phyloP scores from a whole-genome alignment of 2,888 invertebrate species.

The Eustalomyia histrio region DNA sequence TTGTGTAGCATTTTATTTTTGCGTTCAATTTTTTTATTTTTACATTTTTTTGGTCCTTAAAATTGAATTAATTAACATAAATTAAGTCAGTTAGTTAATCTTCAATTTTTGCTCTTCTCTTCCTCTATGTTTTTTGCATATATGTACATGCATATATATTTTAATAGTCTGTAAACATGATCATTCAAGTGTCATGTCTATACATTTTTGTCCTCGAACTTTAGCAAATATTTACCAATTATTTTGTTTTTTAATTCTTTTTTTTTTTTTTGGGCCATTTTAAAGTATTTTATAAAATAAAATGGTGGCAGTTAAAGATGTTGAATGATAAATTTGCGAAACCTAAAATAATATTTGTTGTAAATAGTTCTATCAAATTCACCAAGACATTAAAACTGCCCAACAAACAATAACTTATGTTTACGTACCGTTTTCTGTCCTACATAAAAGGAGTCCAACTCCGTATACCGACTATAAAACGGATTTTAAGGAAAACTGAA shows the following conservation, averaged over 20 bases:
- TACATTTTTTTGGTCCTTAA: slow-evolving; percentile 58
- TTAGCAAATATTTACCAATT: slow-evolving; percentile 59
- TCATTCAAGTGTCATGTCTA: slow-evolving; percentile 62
- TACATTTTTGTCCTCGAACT: slow-evolving; percentile 46
- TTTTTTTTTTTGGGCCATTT: neutral
- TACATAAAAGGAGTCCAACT: too few species aligned
- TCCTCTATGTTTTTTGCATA: slow-evolving; percentile 2
- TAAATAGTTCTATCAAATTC: too few species aligned
- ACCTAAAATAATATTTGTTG: too few species aligned
- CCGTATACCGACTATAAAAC: too few species aligned
- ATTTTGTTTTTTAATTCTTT: neutral
- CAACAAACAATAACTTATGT: too few species aligned
- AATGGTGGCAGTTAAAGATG: slow-evolving; percentile 36
- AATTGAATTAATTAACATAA: slow-evolving; percentile 65
- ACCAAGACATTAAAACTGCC: too few species aligned
- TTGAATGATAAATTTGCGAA: too few species aligned
- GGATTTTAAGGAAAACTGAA: too few species aligned
- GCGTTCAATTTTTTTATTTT: slow-evolving; percentile 43
- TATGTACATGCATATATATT: slow-evolving; percentile 21
- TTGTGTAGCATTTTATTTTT: slow-evolving; percentile 57
- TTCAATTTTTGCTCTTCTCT: slow-evolving; percentile 25
- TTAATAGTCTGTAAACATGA: slow-evolving; percentile 66
- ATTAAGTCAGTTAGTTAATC: slow-evolving; percentile 62
- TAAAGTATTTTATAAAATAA: neutral
- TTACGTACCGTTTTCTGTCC: too few species aligned